These are phyloP conservation scores for Ophion slaviceki DNA, from an alignment of 2,888 invertebrate species.

Conservation along the genomic window DNA sequence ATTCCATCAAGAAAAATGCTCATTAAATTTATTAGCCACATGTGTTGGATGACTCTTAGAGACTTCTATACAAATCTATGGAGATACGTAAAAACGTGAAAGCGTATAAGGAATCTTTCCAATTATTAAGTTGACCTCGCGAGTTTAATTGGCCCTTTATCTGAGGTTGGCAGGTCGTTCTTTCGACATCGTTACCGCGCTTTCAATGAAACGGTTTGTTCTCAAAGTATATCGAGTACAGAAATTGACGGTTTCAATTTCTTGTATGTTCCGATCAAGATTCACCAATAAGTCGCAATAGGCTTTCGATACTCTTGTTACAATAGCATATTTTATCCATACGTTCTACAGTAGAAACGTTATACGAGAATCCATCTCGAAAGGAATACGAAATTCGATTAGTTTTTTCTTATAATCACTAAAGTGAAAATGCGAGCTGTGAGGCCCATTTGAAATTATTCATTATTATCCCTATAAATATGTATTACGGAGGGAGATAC, in stretches of 20 bases:
- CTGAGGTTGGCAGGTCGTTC: slow-evolving; percentile 71
- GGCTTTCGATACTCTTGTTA: background rate
- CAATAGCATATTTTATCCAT: background rate
- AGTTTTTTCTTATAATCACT: too few relatives aligned
- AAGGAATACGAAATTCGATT: too few relatives aligned
- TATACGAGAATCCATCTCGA: too few relatives aligned
- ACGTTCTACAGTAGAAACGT: too few relatives aligned
- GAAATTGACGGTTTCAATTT: slow-evolving; percentile 14
- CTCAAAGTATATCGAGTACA: slow-evolving; percentile 34
- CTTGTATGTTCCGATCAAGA: background rate
- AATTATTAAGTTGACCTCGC: slow-evolving; percentile 76
- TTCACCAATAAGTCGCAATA: background rate
- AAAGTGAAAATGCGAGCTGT: too few relatives aligned
- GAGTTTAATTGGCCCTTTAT: slow-evolving; percentile 77
- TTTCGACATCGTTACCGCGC: slow-evolving; percentile 66
- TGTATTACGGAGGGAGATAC: too few relatives aligned
- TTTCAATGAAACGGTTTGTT: slow-evolving; percentile 58
- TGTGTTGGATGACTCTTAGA: background rate
- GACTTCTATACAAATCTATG: background rate
- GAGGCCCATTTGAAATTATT: too few relatives aligned
- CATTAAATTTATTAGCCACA: background rate
- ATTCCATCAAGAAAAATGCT: background rate
- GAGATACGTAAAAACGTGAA: slow-evolving; percentile 28
- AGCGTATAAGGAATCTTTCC: slow-evolving; percentile 67
- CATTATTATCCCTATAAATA: too few relatives aligned